Evolutionary conservation across 2,113 vertebrate genomes (phyloP), one percentile per base, ranked within the genome.

Genomic region (Pseudopipra pipra): DNA sequence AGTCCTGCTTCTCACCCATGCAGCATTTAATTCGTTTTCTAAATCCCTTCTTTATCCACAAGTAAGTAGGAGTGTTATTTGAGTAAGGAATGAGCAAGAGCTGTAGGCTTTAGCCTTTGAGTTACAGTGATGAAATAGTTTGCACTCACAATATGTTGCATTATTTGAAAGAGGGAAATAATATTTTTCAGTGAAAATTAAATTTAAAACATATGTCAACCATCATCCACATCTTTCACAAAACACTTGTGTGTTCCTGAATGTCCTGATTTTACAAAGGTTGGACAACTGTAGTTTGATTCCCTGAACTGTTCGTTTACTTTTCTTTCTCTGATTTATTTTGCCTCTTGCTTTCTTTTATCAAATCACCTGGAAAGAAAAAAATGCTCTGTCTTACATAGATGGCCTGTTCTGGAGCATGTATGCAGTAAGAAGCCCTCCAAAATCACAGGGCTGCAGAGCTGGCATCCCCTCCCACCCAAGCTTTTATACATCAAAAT

Each of bases 31-130:
- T 76, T 90, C 5, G 3, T 24, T 90, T 91, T 66, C 63, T 80
- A 49, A 94, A 82, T n/a, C 47, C 76, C 82, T 78, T 89, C 73
- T 89, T 91, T 87, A 87, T 67, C 78, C 43, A 63, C 77, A 86
- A 93, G 43, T 46, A 91, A 65, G 90, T 76, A 96, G 93, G 84
- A 95, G 89, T 91, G 85, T 70, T 95, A 68, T 91, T 85, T 88
- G 63, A 94, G 87, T 71, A 86, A 80, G 72, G 85, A 91, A 79
- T 90, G 79, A 93, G 85, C 63, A 91, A 94, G 81, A 94, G 55
- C 78, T 84, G 71, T 76, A 94, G 91, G 75, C 76, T 95, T 91
- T 93, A 85, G 71, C 78, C 77, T 92, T 95, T 54, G 90, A 91
- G 73, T 83, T 88, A 51, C 43, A 89, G 87, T 74, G 87, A 67